These are phyloP conservation scores for Enteromius argenteus DNA, from an alignment of 2,797 vertebrate genomes.

Conservation along the genomic window DNA sequence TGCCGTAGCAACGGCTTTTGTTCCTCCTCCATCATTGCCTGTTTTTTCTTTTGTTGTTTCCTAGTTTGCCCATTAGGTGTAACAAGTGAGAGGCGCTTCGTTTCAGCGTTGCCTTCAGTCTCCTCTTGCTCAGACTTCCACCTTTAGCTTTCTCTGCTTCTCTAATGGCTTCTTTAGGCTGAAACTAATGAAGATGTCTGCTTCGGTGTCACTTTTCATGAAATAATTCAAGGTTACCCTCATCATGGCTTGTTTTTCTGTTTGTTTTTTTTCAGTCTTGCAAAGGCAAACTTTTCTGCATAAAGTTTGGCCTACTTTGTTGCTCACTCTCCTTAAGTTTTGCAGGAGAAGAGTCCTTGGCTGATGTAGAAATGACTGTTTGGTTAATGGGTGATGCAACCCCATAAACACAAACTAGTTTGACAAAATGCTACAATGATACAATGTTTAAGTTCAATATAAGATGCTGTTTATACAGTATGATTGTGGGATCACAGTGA, in stretches of 20 bases:
- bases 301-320: background rate
- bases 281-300: background rate
- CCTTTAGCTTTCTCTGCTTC: conserved; percentile 7
- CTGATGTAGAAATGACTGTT: background rate
- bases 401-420: background rate
- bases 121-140: conserved; percentile 13
- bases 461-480: background rate
- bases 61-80: conserved; percentile 33
- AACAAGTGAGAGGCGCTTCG: conserved; percentile 10
- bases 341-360: background rate
- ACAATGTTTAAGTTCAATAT: background rate
- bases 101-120: conserved; percentile 12
- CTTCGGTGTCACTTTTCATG: conserved; percentile 21
- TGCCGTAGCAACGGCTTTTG: background rate
- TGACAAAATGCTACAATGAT: background rate
- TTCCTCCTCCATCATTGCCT: conserved; percentile 21
- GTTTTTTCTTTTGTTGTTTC: conserved; percentile 31
- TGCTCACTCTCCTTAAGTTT: background rate
- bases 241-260: conserved; percentile 11
- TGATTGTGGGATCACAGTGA: background rate
- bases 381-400: background rate
- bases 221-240: conserved; percentile 40
- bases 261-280: background rate
- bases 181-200: conserved; percentile 37
- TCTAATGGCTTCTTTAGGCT: conserved; percentile 23